These are phyloP conservation scores for Chymomyza costata DNA, from an alignment of 1,140 invertebrate species.

Conservation along the genomic window DNA sequence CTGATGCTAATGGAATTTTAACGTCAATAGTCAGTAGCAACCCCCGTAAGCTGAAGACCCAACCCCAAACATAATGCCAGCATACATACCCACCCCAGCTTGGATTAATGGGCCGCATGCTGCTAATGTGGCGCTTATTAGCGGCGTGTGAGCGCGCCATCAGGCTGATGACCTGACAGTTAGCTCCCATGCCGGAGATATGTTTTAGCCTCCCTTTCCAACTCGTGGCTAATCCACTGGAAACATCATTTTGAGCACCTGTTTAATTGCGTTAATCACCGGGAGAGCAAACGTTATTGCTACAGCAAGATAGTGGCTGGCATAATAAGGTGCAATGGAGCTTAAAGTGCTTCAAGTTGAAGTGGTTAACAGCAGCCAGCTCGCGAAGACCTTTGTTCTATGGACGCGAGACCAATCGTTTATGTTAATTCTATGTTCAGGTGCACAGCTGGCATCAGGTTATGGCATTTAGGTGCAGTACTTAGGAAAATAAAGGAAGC, in stretches of 20 bases:
- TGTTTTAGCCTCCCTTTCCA: neutral
- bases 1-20: constrained; percentile 66
- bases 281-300: constrained; percentile 57
- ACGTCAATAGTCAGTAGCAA: constrained; percentile 37
- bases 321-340: constrained; percentile 18
- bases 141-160: constrained; percentile 18
- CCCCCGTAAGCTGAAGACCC: neutral
- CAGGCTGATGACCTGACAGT: neutral
- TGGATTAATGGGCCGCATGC: constrained; percentile 51
- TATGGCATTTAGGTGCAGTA: too few relatives aligned
- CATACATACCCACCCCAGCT: constrained; percentile 20
- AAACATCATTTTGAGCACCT: constrained; percentile 75
- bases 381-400: too few relatives aligned
- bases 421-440: too few relatives aligned
- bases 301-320: constrained; percentile 21
- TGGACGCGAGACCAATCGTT: too few relatives aligned
- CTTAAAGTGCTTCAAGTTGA: constrained; percentile 28
- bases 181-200: neutral
- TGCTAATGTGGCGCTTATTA: constrained; percentile 63
- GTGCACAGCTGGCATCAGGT: too few relatives aligned
- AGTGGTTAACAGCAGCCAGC: too few relatives aligned
- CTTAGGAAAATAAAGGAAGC: too few relatives aligned
- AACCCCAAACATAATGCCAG: neutral
- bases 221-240: constrained; percentile 58
- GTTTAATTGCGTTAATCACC: constrained; percentile 75